A percentile compares a stretch with the other conserved stretches of the same genome.
phyloP scores from a whole-genome alignment of 1,140 invertebrate genomes.

The Oncopeltus fasciatus region DNA sequence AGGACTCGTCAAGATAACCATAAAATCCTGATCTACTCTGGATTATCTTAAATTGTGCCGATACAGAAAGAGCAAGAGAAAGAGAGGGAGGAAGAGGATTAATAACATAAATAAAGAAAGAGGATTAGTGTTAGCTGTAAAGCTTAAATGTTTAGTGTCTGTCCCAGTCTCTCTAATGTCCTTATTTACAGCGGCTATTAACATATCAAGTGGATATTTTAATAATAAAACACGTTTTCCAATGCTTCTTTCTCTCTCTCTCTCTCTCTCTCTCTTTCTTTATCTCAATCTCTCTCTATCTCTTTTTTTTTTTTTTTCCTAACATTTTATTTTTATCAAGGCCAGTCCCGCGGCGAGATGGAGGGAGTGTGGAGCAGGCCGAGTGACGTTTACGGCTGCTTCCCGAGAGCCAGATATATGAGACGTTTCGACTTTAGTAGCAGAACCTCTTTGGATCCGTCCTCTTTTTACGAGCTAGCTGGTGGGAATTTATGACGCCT shows the following conservation, averaged over 20 bases:
- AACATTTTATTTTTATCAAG: not conserved
- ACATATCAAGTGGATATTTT: conserved; percentile 8
- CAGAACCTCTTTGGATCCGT: not conserved
- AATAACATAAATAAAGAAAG: no score
- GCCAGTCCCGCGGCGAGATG: not conserved
- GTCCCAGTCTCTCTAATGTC: not conserved
- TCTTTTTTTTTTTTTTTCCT: not conserved
- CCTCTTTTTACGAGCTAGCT: no score
- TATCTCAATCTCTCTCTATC: not conserved
- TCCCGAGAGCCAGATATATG: not conserved
- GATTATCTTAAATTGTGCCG: no score
- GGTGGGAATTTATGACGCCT: not conserved
- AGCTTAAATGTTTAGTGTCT: not conserved
- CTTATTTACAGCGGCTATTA: conserved; percentile 8
- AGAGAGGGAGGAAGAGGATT: no score
- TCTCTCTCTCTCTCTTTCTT: not conserved
- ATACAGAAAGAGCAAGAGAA: no score
- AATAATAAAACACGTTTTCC: conserved; percentile 2
- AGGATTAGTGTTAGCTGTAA: not conserved
- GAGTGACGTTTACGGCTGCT: not conserved
- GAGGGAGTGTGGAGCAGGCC: not conserved
- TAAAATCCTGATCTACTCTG: no score
- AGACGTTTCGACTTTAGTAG: not conserved
- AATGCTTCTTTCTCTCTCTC: no score
- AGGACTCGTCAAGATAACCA: no score